Conservation (phyloP, 2,113 vertebrate species). For the Passer montanus region DNA sequence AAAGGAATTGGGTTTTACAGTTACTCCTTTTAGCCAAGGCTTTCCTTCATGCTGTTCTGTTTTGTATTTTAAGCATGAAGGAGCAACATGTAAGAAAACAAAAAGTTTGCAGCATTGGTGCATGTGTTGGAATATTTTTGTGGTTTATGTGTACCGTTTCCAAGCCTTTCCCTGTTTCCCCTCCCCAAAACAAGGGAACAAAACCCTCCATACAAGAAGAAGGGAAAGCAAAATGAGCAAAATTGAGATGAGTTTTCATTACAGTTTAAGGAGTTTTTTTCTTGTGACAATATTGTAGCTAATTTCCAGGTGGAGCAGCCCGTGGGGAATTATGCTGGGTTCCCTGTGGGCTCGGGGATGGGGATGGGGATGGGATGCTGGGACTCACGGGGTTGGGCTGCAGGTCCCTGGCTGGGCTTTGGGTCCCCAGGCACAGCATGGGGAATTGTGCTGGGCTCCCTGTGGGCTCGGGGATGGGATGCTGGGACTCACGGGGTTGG, state of each 20-base stretch:
- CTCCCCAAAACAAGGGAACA: background rate
- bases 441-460: background rate
- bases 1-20: background rate
- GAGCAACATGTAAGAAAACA: background rate
- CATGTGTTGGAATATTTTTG: background rate
- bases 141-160: background rate
- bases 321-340: background rate
- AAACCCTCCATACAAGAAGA: background rate
- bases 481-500: accelerated
- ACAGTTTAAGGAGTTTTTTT: background rate
- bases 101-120: background rate
- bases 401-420: background rate
- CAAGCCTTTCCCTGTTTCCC: background rate
- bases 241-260: background rate
- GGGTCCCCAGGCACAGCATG: accelerated
- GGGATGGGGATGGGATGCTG: background rate
- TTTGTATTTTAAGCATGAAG: background rate
- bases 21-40: background rate
- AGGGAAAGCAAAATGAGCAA: background rate
- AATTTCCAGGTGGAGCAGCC: background rate
- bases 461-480: accelerated
- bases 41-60: background rate
- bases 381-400: accelerated
- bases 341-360: accelerated
- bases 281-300: accelerated